Base-by-base conservation (phyloP, 2,797 vertebrate species). In the Notoglanidium macrostoma region DNA sequence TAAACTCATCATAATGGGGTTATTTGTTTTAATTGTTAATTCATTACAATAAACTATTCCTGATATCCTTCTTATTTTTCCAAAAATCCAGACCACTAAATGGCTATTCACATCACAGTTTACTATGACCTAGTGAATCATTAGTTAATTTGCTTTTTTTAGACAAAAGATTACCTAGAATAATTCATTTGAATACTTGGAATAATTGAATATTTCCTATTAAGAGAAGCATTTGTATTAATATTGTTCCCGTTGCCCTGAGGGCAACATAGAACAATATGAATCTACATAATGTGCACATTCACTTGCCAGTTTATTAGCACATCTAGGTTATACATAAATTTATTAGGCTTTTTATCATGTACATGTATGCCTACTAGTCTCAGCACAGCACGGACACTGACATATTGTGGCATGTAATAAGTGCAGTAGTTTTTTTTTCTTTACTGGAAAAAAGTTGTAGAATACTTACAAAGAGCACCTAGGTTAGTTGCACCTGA, bases 121-220 rank as follows among this genome's bases (percentile, higher is more conserved):
- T 67, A 68, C 35, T 76, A 11, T 84, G 49, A 77, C 46, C 23
- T 57, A 84, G 46, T 78, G 3, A 35, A 46, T 59, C 57, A 73
- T 73, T 85, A 74, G 35, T 49, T 67, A 49, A 40, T 87, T 55
- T 59, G 12, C 10, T 73, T 35, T 79, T 59, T 32, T 6, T 44
- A 21, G 80, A 76, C n/a, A 65, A 74, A 73, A 55, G 40, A 76
- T 49, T 77, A 77, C 72, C 83, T n/a, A 57, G 72, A 77, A 68
- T 83, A 83, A 68, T 59, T 83, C 26, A 78, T 68, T 9, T 84
- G 51, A 76, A 67, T 84, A 63, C 83, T 81, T 29, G 55, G 76
- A 88, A 88, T 54, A 73, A 57, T 55, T 46, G 4, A 76, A 85
- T 85, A 82, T 83, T 68, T 51, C 70, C 26, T 49, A 23, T 44